Percentiles rank a stretch among this genome's conserved stretches.
Conservation (phyloP, 1,140 invertebrate genomes). For the Thrips palmi region DNA sequence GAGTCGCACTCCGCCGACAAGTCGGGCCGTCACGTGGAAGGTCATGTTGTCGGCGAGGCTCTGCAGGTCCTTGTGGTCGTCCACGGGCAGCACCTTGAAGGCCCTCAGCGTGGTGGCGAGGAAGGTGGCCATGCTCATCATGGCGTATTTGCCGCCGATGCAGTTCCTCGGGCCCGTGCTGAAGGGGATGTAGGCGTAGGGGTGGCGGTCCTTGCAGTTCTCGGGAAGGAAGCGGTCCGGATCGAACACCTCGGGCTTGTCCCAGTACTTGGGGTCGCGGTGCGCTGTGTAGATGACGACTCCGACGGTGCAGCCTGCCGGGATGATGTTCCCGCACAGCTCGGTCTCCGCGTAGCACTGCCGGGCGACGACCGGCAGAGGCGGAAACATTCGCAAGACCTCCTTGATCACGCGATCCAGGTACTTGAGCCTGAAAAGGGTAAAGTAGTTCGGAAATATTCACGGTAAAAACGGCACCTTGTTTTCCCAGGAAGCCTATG, state of each 20-base stretch:
- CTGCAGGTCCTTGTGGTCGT: too few species aligned
- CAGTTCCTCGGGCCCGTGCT: constrained; percentile 44
- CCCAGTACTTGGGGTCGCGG: constrained; percentile 29
- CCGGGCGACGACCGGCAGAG: constrained; percentile 28
- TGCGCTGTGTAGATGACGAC: constrained; percentile 33
- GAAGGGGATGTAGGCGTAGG: constrained; percentile 40
- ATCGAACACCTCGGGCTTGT: constrained; percentile 39
- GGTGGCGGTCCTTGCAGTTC: constrained; percentile 25
- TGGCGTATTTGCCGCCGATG: constrained; percentile 43
- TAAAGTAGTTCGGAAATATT: too few species aligned
- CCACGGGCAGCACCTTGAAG: too few species aligned
- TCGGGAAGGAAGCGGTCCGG: constrained; percentile 50
- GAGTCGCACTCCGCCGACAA: too few species aligned
- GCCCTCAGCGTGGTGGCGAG: constrained; percentile 30
- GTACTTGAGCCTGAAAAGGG: too few species aligned
- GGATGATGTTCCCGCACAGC: constrained; percentile 26
- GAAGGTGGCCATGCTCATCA: constrained; percentile 37
- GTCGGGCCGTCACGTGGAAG: too few species aligned
- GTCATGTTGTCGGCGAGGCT: too few species aligned
- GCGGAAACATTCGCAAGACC: constrained; percentile 22
- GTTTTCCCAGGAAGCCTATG: too few species aligned
- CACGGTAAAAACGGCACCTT: too few species aligned
- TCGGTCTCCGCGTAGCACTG: too few species aligned
- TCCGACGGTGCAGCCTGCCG: constrained; percentile 27
- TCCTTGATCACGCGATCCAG: constrained; percentile 25